These are phyloP conservation scores for Umimayanthus chanpuru DNA, from an alignment of 92 coral and sea anemone species.

Conservation along the genomic window DNA sequence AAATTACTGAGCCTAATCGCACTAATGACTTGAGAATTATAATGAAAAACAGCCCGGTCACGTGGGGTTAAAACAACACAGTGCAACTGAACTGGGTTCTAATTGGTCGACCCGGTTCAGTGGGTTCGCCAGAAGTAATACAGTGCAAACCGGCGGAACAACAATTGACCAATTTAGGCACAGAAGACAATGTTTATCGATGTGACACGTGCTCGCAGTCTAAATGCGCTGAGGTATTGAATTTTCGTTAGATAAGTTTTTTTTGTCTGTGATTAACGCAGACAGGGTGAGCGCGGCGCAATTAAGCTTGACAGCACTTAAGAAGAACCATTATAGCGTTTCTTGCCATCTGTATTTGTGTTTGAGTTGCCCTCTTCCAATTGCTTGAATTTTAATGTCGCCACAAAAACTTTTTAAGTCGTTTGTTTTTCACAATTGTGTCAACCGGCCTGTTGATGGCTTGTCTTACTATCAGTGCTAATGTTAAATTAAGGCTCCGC, in stretches of 20 bases:
- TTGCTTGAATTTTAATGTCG: slow-evolving; percentile 70
- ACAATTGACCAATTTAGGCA: slow-evolving; percentile 87
- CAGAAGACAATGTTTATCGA: slow-evolving; percentile 86
- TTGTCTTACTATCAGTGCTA: slow-evolving; percentile 50
- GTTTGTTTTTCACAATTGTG: slow-evolving; percentile 73
- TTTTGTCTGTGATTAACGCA: slow-evolving; percentile 72
- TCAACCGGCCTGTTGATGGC: slow-evolving; percentile 48
- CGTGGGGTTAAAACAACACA: slow-evolving; percentile 81
- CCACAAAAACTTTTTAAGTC: slow-evolving; percentile 80
- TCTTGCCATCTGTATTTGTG: slow-evolving; percentile 60
- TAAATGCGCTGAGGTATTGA: slow-evolving; percentile 75
- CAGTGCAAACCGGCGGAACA: slow-evolving; percentile 71
- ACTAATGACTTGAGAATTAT: slow-evolving; percentile 89
- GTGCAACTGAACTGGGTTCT: slow-evolving; percentile 54
- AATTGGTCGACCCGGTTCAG: slow-evolving; percentile 66
- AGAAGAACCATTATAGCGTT: slow-evolving; percentile 59
- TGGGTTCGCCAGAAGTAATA: slow-evolving; percentile 37
- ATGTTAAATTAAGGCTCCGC: slow-evolving; percentile 64
- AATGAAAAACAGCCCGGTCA: slow-evolving; percentile 83
- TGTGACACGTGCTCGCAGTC: slow-evolving; percentile 86
- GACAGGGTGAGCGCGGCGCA: slow-evolving; percentile 64
- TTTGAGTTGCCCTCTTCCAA: slow-evolving; percentile 55
- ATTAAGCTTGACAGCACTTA: slow-evolving; percentile 66
- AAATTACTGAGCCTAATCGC: slow-evolving; percentile 93
- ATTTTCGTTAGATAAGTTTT: slow-evolving; percentile 69